Percentiles rank a stretch among this genome's conserved stretches.
Evolutionary conservation across 2,113 vertebrate genomes (phyloP).

Genomic region (Dipodomys merriami): DNA sequence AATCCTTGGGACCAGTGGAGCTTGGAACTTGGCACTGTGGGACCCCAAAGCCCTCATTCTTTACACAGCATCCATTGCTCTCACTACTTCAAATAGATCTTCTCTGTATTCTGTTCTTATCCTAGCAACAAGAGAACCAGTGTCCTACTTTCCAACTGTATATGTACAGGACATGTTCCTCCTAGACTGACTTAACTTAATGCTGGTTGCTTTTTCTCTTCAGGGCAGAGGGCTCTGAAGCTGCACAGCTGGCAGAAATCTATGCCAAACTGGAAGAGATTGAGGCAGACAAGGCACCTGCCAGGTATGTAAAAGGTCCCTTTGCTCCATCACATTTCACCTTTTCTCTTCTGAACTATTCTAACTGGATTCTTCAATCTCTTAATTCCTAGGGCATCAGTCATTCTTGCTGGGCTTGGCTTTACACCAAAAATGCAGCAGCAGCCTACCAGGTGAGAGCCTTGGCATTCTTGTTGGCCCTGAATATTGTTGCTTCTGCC

Average conservation of each 20-base stretch:
- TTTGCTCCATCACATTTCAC: neutral
- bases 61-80: neutral
- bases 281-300: constrained; percentile 97
- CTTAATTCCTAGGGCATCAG: constrained; percentile 90
- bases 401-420: constrained; percentile 97
- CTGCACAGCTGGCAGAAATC: constrained; percentile 92
- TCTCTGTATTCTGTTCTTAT: neutral
- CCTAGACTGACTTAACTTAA: neutral
- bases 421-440: constrained; percentile 96
- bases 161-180: too few relatives aligned
- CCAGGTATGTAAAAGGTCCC: constrained; percentile 87
- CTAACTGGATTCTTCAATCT: neutral
- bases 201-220: constrained; percentile 30
- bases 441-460: constrained; percentile 93
- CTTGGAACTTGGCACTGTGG: neutral
- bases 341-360: neutral
- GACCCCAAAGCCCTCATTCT: neutral
- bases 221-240: constrained; percentile 93
- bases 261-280: constrained; percentile 97
- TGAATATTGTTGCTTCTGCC: neutral
- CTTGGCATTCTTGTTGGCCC: constrained; percentile 10
- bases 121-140: neutral
- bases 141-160: neutral
- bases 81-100: neutral
- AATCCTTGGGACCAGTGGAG: neutral